Evolutionary conservation across 2,888 invertebrate genomes (phyloP), one percentile per base, ranked within the genome.

Genomic region (Cistogaster globosa): DNA sequence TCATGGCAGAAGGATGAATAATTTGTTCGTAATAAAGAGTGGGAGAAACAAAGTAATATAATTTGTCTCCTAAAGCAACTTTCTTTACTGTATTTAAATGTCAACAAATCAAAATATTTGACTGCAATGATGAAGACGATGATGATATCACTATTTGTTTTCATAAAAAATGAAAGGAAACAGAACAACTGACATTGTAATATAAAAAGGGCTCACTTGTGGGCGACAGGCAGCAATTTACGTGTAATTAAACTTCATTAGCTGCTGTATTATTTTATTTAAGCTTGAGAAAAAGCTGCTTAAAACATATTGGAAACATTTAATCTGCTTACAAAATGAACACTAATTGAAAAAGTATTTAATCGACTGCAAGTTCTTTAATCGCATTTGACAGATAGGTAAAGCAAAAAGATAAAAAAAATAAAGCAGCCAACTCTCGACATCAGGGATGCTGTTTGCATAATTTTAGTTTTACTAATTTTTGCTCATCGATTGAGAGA

Each of bases 111-210:
- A 67, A 38, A 53, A n/a, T 32, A 32, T 63, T 63, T 32, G 36
- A 22, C 26, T 48, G 48, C 22, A 18, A 60, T 45, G 11, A 36
- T 18, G 18, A 32, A 22, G 38, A 51, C 38, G 42, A 62, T 58
- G 65, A 77, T 20, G 53, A 48, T 62, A 60, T 62, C 18, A 38
- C 48, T 38, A 62, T 74, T 67, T 67, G 45, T 69, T 53, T 55
- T 32, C 7, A 5, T 32, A 5, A 32, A n/a, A n/a, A 16, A 3
- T 12, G 12, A 1, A 42, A 42, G 11, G 42, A 42, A 4, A 42
- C 42, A 32, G 32, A 32, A 32, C 42, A 42, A 42, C 0, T 12
- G 7, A 12, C 12, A 42, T 12, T 42, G 11, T 1, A 42, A 42
- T 42, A 42, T 11, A 12, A 12, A 1, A 12, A 42, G 1, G 42